Evolutionary conservation across 2,113 vertebrate genomes (phyloP), one percentile per base, ranked within the genome.

Genomic region (Eretmodus cyanostictus): DNA sequence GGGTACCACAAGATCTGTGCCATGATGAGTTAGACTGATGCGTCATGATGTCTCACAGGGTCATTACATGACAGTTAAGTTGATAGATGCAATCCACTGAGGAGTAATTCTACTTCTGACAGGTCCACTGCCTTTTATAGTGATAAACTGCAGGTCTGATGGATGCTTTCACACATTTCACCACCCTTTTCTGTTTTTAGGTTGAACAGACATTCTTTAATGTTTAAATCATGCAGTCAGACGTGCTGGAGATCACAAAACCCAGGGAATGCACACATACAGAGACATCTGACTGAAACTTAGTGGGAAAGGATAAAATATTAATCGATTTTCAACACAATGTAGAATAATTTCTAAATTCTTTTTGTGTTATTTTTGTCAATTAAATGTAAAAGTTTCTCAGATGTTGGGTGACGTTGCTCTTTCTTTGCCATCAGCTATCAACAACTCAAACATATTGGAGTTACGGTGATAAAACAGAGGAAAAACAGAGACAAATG

Each of bases 11-110:
- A 81, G 81, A 16, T 45, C 42, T 34, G 66, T 38, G 80, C 40
- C 76, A 84, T 47, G 16, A 61, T 81, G 27, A 76, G 85, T 86
- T 66, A 94, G 93, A 95, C 85, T 88, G 91, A 95, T 93, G 94
- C 86, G 49, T 81, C 57, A 29, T 81, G 57, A 91, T 91, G 90
- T 89, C 89, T 92, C 87, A 51, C 91, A 87, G 91, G 94, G 94
- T 95, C 94, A 91, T 94, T 96, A 95, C 89, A 88, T 93, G 94
- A 94, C 91, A 91, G 92, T 94, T 92, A 91, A 86, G 86, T 89
- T 94, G 95, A 95, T 95, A 84, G 88, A 95, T 95, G 80, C 80
- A 85, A 87, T 88, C 89, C 88, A 91, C 91, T 80, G 92, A 94
- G 84, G 85, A 89, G 90, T 95, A 95, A 94, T 95, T 95, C 94